Conservation (phyloP, 2,888 invertebrate genomes). For the Germaria angustata region DNA sequence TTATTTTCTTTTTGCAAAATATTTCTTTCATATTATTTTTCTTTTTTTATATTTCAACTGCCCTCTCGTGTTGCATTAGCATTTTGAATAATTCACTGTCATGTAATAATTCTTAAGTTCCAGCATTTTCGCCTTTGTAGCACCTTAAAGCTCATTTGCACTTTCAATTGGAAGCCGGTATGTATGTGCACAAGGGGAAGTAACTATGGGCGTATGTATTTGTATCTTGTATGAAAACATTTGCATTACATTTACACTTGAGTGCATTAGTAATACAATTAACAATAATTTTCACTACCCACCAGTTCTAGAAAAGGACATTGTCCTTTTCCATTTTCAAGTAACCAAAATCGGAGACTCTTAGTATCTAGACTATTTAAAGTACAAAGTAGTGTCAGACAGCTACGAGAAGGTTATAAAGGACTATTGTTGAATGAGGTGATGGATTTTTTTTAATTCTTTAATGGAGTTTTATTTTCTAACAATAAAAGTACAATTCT, state of each 20-base stretch:
- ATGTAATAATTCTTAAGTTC: neutral
- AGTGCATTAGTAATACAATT: slow-evolving; percentile 55
- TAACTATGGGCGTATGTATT: slow-evolving; percentile 7
- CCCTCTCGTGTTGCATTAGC: slow-evolving; percentile 3
- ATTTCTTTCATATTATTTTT: neutral
- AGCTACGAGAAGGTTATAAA: no score
- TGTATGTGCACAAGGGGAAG: neutral
- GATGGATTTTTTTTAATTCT: no score
- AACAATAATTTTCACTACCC: neutral
- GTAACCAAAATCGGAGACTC: no score
- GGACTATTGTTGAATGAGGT: no score
- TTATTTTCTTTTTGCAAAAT: neutral
- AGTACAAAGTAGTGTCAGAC: no score
- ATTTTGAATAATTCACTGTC: neutral
- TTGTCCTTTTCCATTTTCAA: no score
- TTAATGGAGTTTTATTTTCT: no score
- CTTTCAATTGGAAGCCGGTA: slow-evolving; percentile 16
- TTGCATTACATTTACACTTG: slow-evolving; percentile 59
- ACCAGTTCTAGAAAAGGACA: neutral
- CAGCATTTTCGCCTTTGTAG: slow-evolving; percentile 61
- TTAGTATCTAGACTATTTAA: no score
- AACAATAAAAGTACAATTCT: no score
- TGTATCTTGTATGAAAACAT: slow-evolving; percentile 42
- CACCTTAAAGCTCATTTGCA: slow-evolving; percentile 23
- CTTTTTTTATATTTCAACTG: neutral